These are phyloP conservation scores for Phenganax subtilis DNA, from an alignment of 92 coral and sea anemone species.

Conservation along the genomic window DNA sequence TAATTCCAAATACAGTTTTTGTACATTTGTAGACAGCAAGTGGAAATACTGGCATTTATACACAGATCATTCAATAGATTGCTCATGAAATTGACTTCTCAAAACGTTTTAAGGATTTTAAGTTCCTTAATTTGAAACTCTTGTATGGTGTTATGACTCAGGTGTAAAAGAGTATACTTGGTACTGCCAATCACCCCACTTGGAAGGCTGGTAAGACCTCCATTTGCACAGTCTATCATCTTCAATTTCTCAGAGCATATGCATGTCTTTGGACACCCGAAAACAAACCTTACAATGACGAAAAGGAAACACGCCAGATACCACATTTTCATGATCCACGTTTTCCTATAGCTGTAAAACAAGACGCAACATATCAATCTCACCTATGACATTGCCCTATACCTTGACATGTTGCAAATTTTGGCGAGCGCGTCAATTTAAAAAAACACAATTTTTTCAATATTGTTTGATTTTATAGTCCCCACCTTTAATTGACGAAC, in stretches of 20 bases:
- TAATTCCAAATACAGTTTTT: no score
- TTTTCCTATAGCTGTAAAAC: not conserved
- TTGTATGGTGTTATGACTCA: not conserved
- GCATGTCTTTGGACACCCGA: constrained; percentile 2
- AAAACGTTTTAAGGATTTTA: not conserved
- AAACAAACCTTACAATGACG: not conserved
- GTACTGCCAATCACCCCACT: no score
- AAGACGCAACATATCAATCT: not conserved
- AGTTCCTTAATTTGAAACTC: not conserved
- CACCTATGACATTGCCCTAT: not conserved
- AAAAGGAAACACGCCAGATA: not conserved
- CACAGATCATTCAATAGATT: not conserved
- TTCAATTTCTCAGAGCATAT: not conserved
- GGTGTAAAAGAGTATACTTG: not conserved
- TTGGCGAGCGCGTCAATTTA: not conserved
- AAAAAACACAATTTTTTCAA: no score
- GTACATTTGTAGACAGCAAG: no score
- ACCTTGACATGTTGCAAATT: not conserved
- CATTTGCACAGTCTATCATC: constrained; percentile 10
- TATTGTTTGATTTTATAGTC: not conserved
- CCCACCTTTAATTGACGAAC: not conserved
- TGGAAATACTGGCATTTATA: no score
- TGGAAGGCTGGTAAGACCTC: not conserved
- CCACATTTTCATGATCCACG: not conserved
- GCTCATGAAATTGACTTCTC: not conserved